A percentile compares a stretch with the other conserved stretches of the same genome.
Evolutionary conservation across 2,888 invertebrate species (phyloP).

Genomic region (Ochlodes sylvanus): DNA sequence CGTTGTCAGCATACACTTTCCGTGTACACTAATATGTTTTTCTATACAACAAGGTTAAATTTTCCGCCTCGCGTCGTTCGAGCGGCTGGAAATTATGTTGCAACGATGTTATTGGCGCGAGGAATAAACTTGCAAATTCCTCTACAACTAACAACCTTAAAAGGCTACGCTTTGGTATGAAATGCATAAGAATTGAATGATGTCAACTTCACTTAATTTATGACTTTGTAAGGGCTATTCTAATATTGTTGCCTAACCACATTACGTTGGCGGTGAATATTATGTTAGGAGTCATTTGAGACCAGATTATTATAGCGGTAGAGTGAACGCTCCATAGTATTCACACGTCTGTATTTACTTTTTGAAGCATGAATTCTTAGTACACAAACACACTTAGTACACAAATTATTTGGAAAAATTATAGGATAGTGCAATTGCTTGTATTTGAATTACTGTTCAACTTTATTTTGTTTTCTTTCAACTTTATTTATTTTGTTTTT

Average conservation of each 20-base stretch:
- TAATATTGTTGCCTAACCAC: not conserved
- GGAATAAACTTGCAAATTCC: constrained; percentile 10
- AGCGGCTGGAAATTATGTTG: constrained; percentile 19
- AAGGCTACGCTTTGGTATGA: constrained; percentile 11
- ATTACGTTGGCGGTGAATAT: not conserved
- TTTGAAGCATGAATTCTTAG: no score
- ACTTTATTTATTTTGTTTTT: no score
- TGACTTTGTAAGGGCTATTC: not conserved
- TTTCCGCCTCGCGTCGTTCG: constrained; percentile 20
- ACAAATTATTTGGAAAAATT: no score
- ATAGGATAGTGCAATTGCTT: no score
- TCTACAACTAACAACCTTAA: constrained; percentile 8
- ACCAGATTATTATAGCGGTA: not conserved
- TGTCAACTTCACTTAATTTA: constrained; percentile 6
- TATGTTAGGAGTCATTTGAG: not conserved
- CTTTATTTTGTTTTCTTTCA: no score
- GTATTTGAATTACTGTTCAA: no score
- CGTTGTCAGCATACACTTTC: constrained; percentile 1
- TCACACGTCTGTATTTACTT: no score
- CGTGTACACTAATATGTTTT: constrained; percentile 11
- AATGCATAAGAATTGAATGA: constrained; percentile 10
- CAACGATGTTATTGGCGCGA: constrained; percentile 9
- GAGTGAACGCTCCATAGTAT: not conserved
- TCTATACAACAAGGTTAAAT: constrained; percentile 22
- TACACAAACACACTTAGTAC: no score